These are phyloP conservation scores for Zeus faber DNA, from an alignment of 2,113 vertebrate genomes.

Conservation along the genomic window DNA sequence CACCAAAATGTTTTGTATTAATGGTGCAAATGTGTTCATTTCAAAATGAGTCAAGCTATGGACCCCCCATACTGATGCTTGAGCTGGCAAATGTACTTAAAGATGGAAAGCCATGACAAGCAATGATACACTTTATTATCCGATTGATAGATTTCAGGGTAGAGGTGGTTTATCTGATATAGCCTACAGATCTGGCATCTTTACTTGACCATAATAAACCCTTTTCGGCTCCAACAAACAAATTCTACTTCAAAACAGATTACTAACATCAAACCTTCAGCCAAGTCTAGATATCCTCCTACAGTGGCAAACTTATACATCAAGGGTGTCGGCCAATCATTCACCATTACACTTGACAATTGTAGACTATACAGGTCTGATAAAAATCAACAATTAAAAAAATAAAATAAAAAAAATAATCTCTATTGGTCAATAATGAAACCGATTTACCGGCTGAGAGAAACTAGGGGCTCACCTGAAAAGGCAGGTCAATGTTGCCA, in stretches of 20 bases:
- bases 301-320: neutral
- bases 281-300: conserved; percentile 25
- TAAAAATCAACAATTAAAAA: too few relatives aligned
- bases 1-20: conserved; percentile 40
- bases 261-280: conserved; percentile 11
- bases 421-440: conserved; percentile 50
- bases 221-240: conserved; percentile 9
- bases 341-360: conserved; percentile 41
- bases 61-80: conserved; percentile 60
- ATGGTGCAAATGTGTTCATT: conserved; percentile 64
- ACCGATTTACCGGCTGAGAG: conserved; percentile 60
- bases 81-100: conserved; percentile 70
- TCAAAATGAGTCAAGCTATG: conserved; percentile 70
- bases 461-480: conserved; percentile 90
- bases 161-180: conserved; percentile 17
- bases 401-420: too few relatives aligned
- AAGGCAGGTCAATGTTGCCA: conserved; percentile 93
- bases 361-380: too few relatives aligned
- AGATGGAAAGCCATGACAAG: conserved; percentile 77
- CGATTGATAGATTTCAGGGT: conserved; percentile 43
- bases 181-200: conserved; percentile 19
- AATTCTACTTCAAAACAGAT: conserved; percentile 27
- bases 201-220: conserved; percentile 25
- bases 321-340: conserved; percentile 26
- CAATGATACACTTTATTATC: conserved; percentile 65